Percentiles rank a stretch among this genome's conserved stretches.
phyloP scores from a whole-genome alignment of 2,888 invertebrate species.

The Lacanobia oleracea region DNA sequence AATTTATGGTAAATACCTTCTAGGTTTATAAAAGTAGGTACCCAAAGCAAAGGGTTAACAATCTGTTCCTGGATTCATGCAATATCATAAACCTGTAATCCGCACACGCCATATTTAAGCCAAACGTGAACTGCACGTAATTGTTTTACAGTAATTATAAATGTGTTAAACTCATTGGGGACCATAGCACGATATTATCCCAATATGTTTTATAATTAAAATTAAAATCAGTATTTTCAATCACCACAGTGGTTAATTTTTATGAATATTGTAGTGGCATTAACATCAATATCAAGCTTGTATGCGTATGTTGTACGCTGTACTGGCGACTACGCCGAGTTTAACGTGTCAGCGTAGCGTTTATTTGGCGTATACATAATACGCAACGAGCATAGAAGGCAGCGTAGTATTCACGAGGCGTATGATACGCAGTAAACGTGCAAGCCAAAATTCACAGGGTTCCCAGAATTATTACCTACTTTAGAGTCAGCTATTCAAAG shows the following conservation, averaged over 20 bases:
- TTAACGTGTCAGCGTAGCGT: constrained; percentile 24
- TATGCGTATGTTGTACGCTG: constrained; percentile 1
- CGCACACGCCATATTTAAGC: constrained; percentile 23
- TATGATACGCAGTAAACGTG: constrained; percentile 23
- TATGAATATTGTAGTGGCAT: constrained; percentile 22
- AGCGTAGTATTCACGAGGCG: constrained; percentile 34
- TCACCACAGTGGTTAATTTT: constrained; percentile 25
- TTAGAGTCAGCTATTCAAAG: neutral
- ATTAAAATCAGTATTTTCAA: constrained; percentile 35
- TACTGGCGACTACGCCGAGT: neutral
- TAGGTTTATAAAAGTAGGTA: too few species aligned
- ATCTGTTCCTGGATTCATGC: neutral
- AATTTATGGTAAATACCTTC: too few species aligned
- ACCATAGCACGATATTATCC: constrained; percentile 9
- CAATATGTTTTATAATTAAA: constrained; percentile 29
- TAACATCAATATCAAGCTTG: neutral
- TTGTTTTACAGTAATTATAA: constrained; percentile 47
- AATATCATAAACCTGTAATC: constrained; percentile 19
- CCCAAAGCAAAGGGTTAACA: neutral
- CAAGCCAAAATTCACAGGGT: constrained; percentile 10
- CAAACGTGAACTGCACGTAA: constrained; percentile 11
- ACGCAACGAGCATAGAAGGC: constrained; percentile 23
- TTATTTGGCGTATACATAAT: constrained; percentile 27
- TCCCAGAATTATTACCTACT: neutral
- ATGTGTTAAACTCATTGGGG: constrained; percentile 34